Evolutionary conservation across 2,797 vertebrate species (phyloP).

Genomic region (Onychomys arenicola): DNA sequence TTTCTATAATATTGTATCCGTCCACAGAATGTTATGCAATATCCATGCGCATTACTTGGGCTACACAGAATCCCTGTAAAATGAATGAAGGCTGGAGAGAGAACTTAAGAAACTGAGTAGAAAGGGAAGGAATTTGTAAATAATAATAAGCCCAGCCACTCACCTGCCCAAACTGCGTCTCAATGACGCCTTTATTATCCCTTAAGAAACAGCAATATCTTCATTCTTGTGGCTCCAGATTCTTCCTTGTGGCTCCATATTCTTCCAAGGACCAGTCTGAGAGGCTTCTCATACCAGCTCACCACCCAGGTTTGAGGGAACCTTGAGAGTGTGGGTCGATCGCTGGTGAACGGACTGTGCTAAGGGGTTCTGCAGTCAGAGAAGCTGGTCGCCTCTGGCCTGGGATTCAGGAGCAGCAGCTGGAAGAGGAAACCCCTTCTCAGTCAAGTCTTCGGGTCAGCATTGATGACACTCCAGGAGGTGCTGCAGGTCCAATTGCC

Average conservation of each 20-base stretch:
- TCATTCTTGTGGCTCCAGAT: constrained; percentile 36
- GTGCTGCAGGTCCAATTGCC: constrained; percentile 32
- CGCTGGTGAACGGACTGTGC: neutral
- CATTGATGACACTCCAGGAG: constrained; percentile 23
- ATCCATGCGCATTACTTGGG: constrained; percentile 78
- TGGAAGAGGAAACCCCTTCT: constrained; percentile 36
- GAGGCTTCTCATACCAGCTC: neutral
- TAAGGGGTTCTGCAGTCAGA: neutral
- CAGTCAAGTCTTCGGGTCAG: constrained; percentile 41
- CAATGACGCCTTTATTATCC: constrained; percentile 57
- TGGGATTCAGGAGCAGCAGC: constrained; percentile 42
- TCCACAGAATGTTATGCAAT: constrained; percentile 80
- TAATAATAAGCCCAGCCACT: neutral
- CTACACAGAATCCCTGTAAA: constrained; percentile 77
- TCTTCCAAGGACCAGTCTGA: neutral
- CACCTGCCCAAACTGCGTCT: constrained; percentile 22
- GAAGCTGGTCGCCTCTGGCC: neutral
- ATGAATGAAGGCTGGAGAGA: constrained; percentile 70
- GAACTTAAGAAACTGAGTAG: constrained; percentile 27
- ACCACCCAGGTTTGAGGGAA: neutral
- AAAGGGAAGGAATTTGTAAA: constrained; percentile 38
- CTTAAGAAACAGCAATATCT: constrained; percentile 38
- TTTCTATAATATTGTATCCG: constrained; percentile 76
- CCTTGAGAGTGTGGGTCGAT: neutral
- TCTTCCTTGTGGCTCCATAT: neutral